These are phyloP conservation scores for Cryptops parisi DNA, from an alignment of 2,888 invertebrate species.

Conservation along the genomic window DNA sequence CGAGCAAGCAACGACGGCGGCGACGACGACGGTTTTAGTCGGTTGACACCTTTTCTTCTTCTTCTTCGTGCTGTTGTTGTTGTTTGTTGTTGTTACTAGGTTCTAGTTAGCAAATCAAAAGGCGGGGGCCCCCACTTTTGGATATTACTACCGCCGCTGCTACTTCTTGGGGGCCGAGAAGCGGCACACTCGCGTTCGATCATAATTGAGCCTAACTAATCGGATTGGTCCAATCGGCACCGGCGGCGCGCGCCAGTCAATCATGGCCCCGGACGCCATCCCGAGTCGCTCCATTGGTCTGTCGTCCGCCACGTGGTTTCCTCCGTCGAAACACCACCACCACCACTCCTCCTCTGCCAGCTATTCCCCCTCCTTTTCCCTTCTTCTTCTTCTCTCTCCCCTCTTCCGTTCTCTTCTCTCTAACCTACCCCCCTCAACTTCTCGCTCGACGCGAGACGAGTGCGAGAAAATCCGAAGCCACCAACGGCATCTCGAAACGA, in stretches of 20 bases:
- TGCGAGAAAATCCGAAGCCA: too few species aligned
- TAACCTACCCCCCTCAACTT: too few species aligned
- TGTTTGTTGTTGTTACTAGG: not conserved
- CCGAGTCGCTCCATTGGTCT: constrained; percentile 5
- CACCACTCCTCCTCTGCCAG: too few species aligned
- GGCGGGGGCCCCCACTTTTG: too few species aligned
- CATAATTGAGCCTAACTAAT: constrained; percentile 19
- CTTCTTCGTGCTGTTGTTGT: not conserved
- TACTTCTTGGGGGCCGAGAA: not conserved
- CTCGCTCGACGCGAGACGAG: too few species aligned
- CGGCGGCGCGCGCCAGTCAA: constrained; percentile 8
- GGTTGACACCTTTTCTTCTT: not conserved
- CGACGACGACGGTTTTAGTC: not conserved
- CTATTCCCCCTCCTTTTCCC: too few species aligned
- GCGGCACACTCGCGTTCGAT: constrained; percentile 13
- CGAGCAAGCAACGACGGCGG: not conserved
- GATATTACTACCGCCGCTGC: too few species aligned
- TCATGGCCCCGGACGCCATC: constrained; percentile 9
- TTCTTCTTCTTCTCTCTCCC: too few species aligned
- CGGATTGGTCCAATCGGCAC: constrained; percentile 16
- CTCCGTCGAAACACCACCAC: not conserved
- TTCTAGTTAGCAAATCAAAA: constrained; percentile 15
- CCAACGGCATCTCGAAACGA: too few species aligned
- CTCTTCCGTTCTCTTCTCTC: too few species aligned
- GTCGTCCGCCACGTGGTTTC: not conserved